Conservation (phyloP, 2,888 invertebrate species). For the Habrosyne pyritoides region DNA sequence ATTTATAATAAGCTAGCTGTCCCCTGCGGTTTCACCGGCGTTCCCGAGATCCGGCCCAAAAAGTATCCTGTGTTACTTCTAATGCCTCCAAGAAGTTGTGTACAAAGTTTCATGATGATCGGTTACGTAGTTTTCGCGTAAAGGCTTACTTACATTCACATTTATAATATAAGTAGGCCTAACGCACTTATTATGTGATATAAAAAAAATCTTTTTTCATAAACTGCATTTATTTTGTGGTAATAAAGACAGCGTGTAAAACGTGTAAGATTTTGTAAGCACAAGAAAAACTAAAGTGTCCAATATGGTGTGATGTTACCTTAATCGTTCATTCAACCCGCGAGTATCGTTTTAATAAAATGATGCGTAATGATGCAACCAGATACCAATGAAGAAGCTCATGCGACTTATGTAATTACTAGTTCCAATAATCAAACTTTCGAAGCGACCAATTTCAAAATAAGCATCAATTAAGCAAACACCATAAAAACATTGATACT, state of each 20-base stretch:
- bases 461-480: not conserved
- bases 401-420: not conserved
- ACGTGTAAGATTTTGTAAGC: not conserved
- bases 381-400: not conserved
- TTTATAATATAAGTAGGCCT: too few relatives aligned
- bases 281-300: not conserved
- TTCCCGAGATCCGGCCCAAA: too few relatives aligned
- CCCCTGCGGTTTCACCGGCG: too few relatives aligned
- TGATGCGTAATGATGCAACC: not conserved
- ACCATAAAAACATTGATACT: conserved; percentile 2
- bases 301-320: not conserved
- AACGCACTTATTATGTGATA: too few relatives aligned
- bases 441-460: not conserved
- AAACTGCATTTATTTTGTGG: too few relatives aligned
- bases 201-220: too few relatives aligned
- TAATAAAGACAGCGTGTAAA: not conserved
- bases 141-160: too few relatives aligned
- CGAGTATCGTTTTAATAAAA: not conserved
- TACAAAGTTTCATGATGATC: too few relatives aligned
- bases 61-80: too few relatives aligned
- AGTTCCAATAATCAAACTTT: not conserved
- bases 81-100: too few relatives aligned
- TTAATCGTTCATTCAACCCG: not conserved
- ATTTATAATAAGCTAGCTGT: too few relatives aligned
- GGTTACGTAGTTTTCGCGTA: too few relatives aligned